These are phyloP conservation scores for sheep (Ovis aries) DNA, from an alignment of 2,113 vertebrate genomes.

Conservation along the genomic window DNA sequence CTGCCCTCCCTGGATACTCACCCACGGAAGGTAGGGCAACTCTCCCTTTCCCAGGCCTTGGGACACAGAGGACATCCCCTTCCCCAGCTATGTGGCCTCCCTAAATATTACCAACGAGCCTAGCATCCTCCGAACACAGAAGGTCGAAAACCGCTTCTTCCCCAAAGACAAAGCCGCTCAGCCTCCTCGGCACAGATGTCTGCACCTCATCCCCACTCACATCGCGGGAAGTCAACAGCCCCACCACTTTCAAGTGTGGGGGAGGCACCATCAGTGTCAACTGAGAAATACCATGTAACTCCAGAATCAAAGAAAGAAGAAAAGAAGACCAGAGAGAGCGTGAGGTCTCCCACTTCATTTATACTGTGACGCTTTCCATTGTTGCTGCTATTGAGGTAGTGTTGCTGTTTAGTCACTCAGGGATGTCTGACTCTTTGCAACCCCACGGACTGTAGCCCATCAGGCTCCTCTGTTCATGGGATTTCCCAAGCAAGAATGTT, in stretches of 20 bases:
- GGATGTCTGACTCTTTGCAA: not conserved
- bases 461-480: not conserved
- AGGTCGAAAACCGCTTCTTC: not conserved
- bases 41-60: not conserved
- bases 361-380: not conserved
- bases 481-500: not conserved
- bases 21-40: not conserved
- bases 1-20: not conserved
- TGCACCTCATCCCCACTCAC: not conserved
- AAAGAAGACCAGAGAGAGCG: not conserved
- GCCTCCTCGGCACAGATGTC: not conserved
- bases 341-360: not conserved
- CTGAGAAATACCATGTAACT: not conserved
- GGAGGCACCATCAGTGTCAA: not conserved
- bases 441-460: not conserved
- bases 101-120: not conserved
- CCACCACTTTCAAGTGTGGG: not conserved
- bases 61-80: not conserved
- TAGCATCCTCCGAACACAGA: not conserved
- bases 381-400: not conserved
- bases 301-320: not conserved
- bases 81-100: not conserved
- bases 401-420: not conserved
- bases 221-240: not conserved
- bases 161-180: not conserved